Conservation (phyloP, 1,140 invertebrate genomes). For the Nymphalis io region DNA sequence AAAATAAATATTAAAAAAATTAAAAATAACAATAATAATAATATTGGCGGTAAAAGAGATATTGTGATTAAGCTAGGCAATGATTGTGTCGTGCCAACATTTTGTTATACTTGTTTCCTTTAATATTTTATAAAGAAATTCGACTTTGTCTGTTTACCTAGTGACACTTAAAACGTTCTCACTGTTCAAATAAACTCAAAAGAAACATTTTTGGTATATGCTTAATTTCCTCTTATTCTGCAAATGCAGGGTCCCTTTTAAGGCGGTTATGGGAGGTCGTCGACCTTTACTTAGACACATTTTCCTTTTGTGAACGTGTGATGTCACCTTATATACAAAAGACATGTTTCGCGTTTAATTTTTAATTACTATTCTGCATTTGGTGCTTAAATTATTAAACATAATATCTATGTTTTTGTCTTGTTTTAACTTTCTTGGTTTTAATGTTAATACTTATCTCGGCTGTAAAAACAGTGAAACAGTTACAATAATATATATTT, state of each 20-base stretch:
- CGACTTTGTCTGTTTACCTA: background rate
- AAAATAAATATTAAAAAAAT: no score
- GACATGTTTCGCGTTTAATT: background rate
- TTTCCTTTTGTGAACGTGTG: constrained; percentile 50
- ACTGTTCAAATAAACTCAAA: constrained; percentile 18
- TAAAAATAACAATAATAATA: no score
- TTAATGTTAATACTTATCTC: no score
- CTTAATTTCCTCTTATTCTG: constrained; percentile 39
- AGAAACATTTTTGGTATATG: constrained; percentile 37
- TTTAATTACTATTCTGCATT: constrained; percentile 2
- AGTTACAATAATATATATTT: no score
- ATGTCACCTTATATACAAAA: constrained; percentile 46
- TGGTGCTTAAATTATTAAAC: constrained; percentile 1
- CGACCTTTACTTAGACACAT: constrained; percentile 49
- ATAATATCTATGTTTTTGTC: background rate
- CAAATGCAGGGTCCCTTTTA: constrained; percentile 47
- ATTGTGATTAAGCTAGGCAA: no score
- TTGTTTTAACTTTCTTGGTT: no score
- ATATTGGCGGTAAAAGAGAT: no score
- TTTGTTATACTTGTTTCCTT: background rate
- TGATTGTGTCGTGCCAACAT: no score
- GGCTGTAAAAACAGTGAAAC: no score
- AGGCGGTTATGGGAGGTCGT: constrained; percentile 44
- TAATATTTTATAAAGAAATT: background rate
- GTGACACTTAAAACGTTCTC: constrained; percentile 11